Evolutionary conservation across 2,888 invertebrate genomes (phyloP).

Genomic region (Limnephilus auricula): DNA sequence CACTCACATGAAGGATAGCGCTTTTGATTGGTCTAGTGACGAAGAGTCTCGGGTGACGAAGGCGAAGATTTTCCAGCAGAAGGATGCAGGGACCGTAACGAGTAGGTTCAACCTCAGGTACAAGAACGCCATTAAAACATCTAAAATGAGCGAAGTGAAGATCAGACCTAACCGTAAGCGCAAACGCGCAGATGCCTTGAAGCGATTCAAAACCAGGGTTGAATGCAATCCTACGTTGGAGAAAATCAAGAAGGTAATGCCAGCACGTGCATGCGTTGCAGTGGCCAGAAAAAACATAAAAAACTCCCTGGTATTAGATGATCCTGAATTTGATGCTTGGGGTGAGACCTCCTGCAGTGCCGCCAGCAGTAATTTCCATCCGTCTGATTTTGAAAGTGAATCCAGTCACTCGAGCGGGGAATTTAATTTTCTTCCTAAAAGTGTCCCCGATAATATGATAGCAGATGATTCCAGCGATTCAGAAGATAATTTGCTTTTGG

Average conservation of each 20-base stretch:
- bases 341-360: constrained; percentile 56
- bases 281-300: constrained; percentile 32
- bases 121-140: background rate
- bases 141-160: background rate
- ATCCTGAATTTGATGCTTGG: constrained; percentile 53
- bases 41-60: background rate
- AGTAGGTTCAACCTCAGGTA: background rate
- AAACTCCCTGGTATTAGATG: background rate
- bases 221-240: background rate
- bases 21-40: background rate
- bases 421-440: background rate
- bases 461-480: background rate
- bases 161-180: background rate
- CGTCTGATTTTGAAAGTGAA: constrained; percentile 54
- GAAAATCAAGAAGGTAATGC: background rate
- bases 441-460: background rate
- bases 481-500: background rate
- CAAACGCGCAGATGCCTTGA: background rate
- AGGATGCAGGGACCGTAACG: background rate
- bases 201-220: constrained; percentile 15
- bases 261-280: constrained; percentile 32
- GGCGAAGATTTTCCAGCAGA: background rate
- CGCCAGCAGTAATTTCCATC: constrained; percentile 45
- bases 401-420: constrained; percentile 17
- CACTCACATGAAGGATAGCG: background rate